These are phyloP conservation scores for Furnarius figulus DNA, from an alignment of 2,113 vertebrate genomes.

Conservation along the genomic window DNA sequence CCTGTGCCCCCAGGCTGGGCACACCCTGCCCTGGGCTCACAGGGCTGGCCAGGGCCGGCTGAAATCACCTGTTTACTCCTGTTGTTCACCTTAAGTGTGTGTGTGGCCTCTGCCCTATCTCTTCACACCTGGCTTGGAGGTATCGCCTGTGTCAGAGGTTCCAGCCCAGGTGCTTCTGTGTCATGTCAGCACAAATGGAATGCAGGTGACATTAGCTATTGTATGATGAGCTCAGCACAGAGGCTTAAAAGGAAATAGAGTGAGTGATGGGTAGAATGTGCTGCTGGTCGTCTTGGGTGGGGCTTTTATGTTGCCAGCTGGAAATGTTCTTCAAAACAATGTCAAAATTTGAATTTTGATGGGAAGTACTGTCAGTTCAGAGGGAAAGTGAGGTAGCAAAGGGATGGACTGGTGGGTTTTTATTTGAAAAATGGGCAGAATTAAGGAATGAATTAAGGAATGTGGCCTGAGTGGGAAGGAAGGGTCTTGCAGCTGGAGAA, in stretches of 20 bases:
- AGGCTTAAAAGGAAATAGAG: background rate
- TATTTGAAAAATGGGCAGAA: background rate
- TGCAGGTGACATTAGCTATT: background rate
- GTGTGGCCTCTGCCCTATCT: background rate
- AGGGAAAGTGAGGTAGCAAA: accelerated
- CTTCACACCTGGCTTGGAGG: background rate
- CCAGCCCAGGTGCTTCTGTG: background rate
- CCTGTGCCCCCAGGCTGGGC: no score
- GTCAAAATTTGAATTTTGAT: background rate
- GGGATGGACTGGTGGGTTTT: background rate
- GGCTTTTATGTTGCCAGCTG: background rate
- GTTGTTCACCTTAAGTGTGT: accelerated
- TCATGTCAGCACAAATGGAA: background rate
- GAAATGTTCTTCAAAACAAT: background rate
- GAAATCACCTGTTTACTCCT: background rate
- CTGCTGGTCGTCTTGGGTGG: background rate
- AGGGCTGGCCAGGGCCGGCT: no score
- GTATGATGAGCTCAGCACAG: accelerated
- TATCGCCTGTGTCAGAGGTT: background rate
- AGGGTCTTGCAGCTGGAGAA: background rate
- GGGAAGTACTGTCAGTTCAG: background rate
- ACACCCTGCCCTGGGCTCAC: no score
- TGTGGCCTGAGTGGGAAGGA: background rate
- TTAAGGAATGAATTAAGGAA: background rate
- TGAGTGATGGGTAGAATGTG: background rate